These are phyloP conservation scores for Antigone vipio DNA, from an alignment of 2,113 vertebrate genomes.

Conservation along the genomic window DNA sequence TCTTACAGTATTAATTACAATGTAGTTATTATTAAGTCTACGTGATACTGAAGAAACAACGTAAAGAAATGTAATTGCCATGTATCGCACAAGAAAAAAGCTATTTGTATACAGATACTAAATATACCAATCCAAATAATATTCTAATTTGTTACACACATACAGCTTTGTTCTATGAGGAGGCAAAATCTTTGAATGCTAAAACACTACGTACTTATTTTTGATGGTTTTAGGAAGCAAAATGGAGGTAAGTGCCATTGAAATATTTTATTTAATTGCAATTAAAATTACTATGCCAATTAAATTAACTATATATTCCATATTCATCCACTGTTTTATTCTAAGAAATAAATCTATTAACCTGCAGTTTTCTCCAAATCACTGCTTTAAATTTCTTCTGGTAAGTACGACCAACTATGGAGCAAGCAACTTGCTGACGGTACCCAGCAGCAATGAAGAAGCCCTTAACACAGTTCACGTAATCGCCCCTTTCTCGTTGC, in stretches of 20 bases:
- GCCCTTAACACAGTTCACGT: background rate
- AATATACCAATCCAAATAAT: background rate
- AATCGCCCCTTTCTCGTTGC: background rate
- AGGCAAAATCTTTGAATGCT: background rate
- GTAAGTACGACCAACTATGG: background rate
- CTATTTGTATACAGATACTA: background rate
- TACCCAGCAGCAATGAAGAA: background rate
- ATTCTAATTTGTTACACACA: background rate
- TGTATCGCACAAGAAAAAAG: slow-evolving; percentile 22
- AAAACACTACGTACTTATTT: background rate
- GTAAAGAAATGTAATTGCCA: background rate
- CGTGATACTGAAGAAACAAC: background rate
- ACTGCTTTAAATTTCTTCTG: background rate
- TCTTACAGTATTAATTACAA: slow-evolving; percentile 4
- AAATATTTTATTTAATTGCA: slow-evolving; percentile 10
- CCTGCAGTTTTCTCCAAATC: background rate
- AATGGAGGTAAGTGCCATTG: background rate
- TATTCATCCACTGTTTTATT: background rate
- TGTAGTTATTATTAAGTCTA: background rate
- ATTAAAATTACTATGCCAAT: background rate
- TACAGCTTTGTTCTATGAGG: background rate
- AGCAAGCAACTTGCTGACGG: background rate
- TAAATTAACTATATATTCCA: background rate
- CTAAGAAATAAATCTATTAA: background rate
- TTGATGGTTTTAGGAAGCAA: background rate